Conservation (phyloP, 2,888 invertebrate genomes). For the Sisyra nigra region DNA sequence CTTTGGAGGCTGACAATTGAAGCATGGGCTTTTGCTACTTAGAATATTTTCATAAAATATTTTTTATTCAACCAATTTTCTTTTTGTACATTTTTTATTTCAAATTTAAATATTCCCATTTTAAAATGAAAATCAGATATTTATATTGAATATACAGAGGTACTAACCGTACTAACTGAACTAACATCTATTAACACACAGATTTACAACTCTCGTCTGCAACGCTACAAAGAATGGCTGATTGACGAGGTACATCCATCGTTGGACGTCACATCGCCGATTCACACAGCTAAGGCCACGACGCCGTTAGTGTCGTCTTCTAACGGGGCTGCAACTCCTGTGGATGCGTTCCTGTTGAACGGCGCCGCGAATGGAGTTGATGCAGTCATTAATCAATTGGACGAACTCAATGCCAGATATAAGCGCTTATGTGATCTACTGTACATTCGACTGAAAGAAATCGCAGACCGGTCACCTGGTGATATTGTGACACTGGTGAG, state of each 20-base stretch:
- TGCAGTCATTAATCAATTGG: conserved; percentile 57
- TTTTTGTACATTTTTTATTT: no score
- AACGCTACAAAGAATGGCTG: conserved; percentile 67
- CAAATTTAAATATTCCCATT: no score
- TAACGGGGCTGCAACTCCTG: conserved; percentile 9
- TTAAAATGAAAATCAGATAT: no score
- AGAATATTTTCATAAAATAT: no score
- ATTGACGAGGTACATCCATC: conserved; percentile 72
- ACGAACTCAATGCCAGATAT: conserved; percentile 65
- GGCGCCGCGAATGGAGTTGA: conserved; percentile 46
- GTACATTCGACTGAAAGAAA: conserved; percentile 50
- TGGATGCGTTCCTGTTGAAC: neutral
- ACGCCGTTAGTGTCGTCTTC: conserved; percentile 14
- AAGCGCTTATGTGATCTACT: conserved; percentile 51
- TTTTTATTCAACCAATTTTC: no score
- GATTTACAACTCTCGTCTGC: conserved; percentile 76
- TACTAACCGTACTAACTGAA: conserved; percentile 8
- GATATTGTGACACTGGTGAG: conserved; percentile 64
- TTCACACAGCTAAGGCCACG: neutral
- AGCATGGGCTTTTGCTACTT: no score
- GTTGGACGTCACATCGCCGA: conserved; percentile 36
- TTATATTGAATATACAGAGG: no score
- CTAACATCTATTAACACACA: conserved; percentile 30
- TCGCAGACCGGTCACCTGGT: conserved; percentile 49
- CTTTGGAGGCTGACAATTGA: no score